Evolutionary conservation across 2,113 vertebrate species (phyloP), one percentile per base, ranked within the genome.

Genomic region (Suncus etruscus): DNA sequence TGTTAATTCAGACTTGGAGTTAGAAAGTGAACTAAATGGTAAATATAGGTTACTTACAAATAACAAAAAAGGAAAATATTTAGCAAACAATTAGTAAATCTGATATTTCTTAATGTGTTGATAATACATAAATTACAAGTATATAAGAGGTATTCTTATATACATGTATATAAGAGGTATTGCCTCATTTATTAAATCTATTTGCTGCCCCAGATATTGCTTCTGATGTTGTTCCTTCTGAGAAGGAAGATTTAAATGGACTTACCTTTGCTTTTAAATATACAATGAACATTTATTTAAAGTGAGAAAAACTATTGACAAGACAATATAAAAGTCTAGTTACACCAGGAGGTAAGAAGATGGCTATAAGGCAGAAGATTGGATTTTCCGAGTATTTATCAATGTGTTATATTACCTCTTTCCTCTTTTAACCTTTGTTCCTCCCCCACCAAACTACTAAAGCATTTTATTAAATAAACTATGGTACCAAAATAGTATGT

Each of bases 91-190:
- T 72, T 47, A 11, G 29, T 63, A 86, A 83, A 74, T 91, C 68
- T 90, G 20, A 74, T 90, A 89, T 90, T 51, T 73, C 27, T 79
- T 93, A 88, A 72, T 86, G 12, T 82, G 14, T 66, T 93, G 27
- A 72, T 6, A 91, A 80, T 93, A 79, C 85, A 32, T 86, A 83
- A 94, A 90, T 87, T 75, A 93, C 15, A 87, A 78, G n/a, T 25
- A 82, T 83, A 83, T 94, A 77, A 79, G 39, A 73, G 14, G 72
- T 69, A 70, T 74, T 89, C 58, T 74, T 70, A 39, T 54, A 39
- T 54, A 54, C 54, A 54, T 12, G 51, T 54, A 54, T 54, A 54
- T 54, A 54, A 14, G 10, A 54, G 18, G 18, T 54, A 14, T 54
- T 54, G 18, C 54, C 45, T 90, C 91, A 93, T 92, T 86, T 89